These are phyloP conservation scores for Acrocera orbiculus DNA, from an alignment of 2,888 invertebrate genomes.

Conservation along the genomic window DNA sequence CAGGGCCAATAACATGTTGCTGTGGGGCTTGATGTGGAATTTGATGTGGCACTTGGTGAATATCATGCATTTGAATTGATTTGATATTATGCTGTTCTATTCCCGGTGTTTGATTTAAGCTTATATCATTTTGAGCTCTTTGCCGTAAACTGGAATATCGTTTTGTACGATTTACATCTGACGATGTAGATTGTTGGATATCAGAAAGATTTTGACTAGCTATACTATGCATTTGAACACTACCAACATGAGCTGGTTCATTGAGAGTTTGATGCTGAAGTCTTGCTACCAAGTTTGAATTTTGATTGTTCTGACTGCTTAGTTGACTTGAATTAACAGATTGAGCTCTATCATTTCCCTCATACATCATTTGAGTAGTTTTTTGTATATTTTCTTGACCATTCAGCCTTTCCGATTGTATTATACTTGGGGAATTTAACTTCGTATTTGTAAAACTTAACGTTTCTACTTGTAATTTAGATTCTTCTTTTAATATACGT, in stretches of 20 bases:
- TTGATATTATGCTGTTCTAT: slow-evolving; percentile 15
- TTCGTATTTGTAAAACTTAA: slow-evolving; percentile 14
- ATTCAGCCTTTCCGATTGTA: no score
- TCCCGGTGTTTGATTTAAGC: slow-evolving; percentile 18
- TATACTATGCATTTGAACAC: slow-evolving; percentile 29
- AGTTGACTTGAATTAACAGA: no score
- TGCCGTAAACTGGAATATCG: slow-evolving; percentile 51
- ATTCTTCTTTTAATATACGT: slow-evolving; percentile 2
- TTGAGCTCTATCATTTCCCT: neutral
- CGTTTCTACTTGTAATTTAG: slow-evolving; percentile 10
- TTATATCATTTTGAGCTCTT: slow-evolving; percentile 27
- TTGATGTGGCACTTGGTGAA: slow-evolving; percentile 18
- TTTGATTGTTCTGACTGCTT: no score
- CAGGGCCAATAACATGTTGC: slow-evolving; percentile 21
- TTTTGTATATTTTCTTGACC: slow-evolving; percentile 8
- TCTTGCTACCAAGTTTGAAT: slow-evolving; percentile 3
- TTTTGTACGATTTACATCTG: slow-evolving; percentile 29
- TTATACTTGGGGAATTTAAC: slow-evolving; percentile 4
- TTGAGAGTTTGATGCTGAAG: slow-evolving; percentile 14
- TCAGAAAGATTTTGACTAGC: slow-evolving; percentile 21
- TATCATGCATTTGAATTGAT: slow-evolving; percentile 18
- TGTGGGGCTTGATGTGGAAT: slow-evolving; percentile 15
- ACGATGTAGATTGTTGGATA: slow-evolving; percentile 18
- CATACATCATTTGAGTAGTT: slow-evolving; percentile 3
- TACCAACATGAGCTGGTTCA: slow-evolving; percentile 30